Conservation (phyloP, 1,140 invertebrate species). For the Sminthurinus signatus region DNA sequence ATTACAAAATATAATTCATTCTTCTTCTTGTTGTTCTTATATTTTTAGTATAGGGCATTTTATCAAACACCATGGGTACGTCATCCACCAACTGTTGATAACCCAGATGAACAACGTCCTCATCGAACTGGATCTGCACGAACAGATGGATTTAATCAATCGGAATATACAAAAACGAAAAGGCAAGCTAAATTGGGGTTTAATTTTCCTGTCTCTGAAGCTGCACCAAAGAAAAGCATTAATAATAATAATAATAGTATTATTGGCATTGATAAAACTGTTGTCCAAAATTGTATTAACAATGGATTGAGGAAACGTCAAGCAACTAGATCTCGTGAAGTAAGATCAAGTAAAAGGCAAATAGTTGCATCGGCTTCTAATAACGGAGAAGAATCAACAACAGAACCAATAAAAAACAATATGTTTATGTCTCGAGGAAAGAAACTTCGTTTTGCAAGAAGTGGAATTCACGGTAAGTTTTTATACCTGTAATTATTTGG, state of each 20-base stretch:
- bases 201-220: slow-evolving; percentile 3
- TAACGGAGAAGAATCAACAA: slow-evolving; percentile 78
- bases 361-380: slow-evolving; percentile 77
- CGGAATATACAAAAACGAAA: slow-evolving; percentile 83
- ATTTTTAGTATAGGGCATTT: slow-evolving; percentile 25
- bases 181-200: slow-evolving; percentile 55
- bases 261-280: no score
- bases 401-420: slow-evolving; percentile 94
- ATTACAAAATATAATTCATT: no score
- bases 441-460: slow-evolving; percentile 93
- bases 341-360: slow-evolving; percentile 85
- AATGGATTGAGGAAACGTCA: slow-evolving; percentile 68
- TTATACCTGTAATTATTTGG: no score
- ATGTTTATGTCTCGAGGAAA: slow-evolving; percentile 98
- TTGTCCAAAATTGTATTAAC: slow-evolving; percentile 51
- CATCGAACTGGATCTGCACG: slow-evolving; percentile 78
- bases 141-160: slow-evolving; percentile 91
- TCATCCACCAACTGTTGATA: slow-evolving; percentile 70
- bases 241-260: no score
- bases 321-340: slow-evolving; percentile 75
- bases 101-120: slow-evolving; percentile 56
- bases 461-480: slow-evolving; percentile 96
- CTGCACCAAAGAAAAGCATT: no score
- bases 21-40: not conserved
- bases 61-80: slow-evolving; percentile 76